Evolutionary conservation across 2,797 vertebrate genomes (phyloP), one percentile per base, ranked within the genome.

Genomic region (Poeciliopsis gracilis): DNA sequence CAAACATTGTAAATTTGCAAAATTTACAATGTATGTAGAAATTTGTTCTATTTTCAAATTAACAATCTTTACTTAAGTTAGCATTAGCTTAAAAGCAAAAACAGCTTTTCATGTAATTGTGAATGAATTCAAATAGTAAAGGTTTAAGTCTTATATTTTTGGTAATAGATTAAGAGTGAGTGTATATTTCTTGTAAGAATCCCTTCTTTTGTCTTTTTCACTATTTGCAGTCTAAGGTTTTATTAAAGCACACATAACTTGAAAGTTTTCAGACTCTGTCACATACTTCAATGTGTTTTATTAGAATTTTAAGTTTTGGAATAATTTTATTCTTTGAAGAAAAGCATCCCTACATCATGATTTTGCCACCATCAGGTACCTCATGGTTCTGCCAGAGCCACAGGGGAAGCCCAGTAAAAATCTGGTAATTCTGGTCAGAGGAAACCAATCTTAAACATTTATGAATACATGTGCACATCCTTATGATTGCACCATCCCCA

Each of bases 241-340:
- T 80, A 63, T 67, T 78, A 13, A 66, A 69, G 79, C 53, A 67
- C 77, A 59, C 77, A 72, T 46, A 72, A 81, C 9, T 67, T 67
- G 33, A 67, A 23, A 4, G 10, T 38, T 38, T 38, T 66, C 9
- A 38, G 63, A 66, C 36, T 23, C 23, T 38, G 9, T 66, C 36
- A 23, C 20, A 51, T 16, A 38, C 36, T 38, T 66, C 63, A 66
- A 10, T 66, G 63, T 41, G 41, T 38, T 45, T 69, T 43, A 69
- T 69, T 13, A 16, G 36, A 10, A 23, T 67, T 67, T 25, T n/a
- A 69, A 69, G 23, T 69, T 2, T 13, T 43, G 10, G 23, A 63
- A 23, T 8, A 38, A 66, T 36, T 38, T 38, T 18, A 36, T 7
- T 38, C 20, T 36, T 33, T 38, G 36, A 66, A 66, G 41, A 70